These are phyloP conservation scores for Stenchaetothrips biformis DNA, from an alignment of 2,888 invertebrate species.

Conservation along the genomic window DNA sequence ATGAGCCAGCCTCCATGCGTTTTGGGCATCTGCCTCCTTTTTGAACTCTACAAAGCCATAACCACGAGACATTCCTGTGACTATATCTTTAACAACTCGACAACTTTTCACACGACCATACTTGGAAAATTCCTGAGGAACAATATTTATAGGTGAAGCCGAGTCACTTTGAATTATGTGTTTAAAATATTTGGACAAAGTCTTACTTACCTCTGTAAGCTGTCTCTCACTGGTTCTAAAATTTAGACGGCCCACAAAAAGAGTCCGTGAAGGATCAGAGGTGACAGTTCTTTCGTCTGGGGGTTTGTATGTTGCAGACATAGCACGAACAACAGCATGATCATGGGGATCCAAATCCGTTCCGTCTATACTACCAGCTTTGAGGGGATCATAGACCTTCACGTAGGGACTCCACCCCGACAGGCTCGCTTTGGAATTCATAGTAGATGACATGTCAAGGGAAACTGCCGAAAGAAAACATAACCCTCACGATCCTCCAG, in stretches of 20 bases:
- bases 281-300: slow-evolving; percentile 55
- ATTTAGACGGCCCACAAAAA: slow-evolving; percentile 71
- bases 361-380: slow-evolving; percentile 82
- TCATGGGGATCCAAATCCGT: slow-evolving; percentile 81
- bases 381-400: slow-evolving; percentile 68
- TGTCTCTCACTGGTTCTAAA: slow-evolving; percentile 59
- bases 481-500: neutral
- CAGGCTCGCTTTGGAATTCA: neutral
- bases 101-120: slow-evolving; percentile 62
- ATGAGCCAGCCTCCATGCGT: slow-evolving; percentile 51
- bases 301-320: slow-evolving; percentile 60
- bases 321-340: slow-evolving; percentile 65
- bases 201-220: slow-evolving; percentile 45
- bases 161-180: neutral
- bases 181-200: neutral
- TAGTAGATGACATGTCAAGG: neutral
- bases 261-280: slow-evolving; percentile 64
- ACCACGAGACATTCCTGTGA: slow-evolving; percentile 75
- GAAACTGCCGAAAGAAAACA: neutral
- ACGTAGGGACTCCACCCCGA: slow-evolving; percentile 53
- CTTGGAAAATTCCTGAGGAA: slow-evolving; percentile 50
- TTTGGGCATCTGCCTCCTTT: slow-evolving; percentile 54
- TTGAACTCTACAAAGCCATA: slow-evolving; percentile 84
- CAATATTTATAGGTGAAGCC: slow-evolving; percentile 25
- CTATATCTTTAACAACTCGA: slow-evolving; percentile 68